phyloP scores from a whole-genome alignment of 1,140 invertebrate genomes.

The Bombus consobrinus region DNA sequence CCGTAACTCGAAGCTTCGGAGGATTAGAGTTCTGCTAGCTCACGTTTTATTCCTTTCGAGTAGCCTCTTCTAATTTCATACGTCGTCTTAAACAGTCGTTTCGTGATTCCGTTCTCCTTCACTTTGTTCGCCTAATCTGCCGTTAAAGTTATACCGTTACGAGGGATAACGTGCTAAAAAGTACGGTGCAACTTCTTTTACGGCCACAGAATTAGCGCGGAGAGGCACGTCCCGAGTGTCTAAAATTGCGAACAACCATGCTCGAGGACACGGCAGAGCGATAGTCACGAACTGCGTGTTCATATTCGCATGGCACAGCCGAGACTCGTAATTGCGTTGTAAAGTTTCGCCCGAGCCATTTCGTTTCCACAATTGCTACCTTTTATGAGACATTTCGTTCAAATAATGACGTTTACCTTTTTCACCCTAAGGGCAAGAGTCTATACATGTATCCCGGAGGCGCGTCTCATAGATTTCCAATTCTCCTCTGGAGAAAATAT shows the following conservation, averaged over 20 bases:
- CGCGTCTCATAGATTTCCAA: too few relatives aligned
- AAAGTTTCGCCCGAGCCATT: background rate
- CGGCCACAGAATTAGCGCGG: background rate
- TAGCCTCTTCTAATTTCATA: background rate
- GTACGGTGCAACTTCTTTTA: background rate
- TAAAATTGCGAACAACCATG: conserved; percentile 24
- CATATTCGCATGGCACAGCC: background rate
- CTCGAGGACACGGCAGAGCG: conserved; percentile 2
- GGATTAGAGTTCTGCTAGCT: background rate
- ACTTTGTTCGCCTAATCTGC: background rate
- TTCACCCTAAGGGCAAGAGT: too few relatives aligned
- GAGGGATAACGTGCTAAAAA: background rate
- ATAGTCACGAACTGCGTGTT: conserved; percentile 6
- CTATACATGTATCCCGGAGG: too few relatives aligned
- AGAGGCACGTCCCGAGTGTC: background rate
- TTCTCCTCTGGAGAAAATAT: too few relatives aligned
- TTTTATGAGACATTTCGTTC: conserved; percentile 16
- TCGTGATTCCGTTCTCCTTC: background rate
- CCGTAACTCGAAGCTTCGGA: background rate
- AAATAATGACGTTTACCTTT: background rate
- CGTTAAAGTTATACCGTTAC: background rate
- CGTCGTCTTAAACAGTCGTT: background rate
- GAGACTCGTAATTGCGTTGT: background rate
- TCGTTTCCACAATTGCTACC: background rate
- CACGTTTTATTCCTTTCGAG: background rate